These are phyloP conservation scores for Sylvia atricapilla DNA, from an alignment of 2,113 vertebrate genomes.

Conservation along the genomic window DNA sequence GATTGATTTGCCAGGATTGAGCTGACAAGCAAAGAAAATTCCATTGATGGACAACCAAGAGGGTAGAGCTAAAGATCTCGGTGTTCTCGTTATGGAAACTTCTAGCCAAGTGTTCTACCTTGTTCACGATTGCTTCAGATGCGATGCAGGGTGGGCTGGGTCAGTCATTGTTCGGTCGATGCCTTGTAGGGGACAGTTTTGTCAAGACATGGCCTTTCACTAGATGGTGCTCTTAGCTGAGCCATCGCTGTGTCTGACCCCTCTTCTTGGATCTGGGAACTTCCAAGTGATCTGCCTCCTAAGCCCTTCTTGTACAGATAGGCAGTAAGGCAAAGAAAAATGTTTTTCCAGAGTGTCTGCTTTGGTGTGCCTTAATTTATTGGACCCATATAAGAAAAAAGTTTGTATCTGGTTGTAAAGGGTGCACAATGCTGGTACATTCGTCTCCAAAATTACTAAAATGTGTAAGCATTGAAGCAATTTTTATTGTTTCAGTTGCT, in stretches of 20 bases:
- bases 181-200: neutral
- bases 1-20: neutral
- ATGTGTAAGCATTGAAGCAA: neutral
- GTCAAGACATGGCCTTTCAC: constrained; percentile 22
- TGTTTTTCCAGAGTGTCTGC: neutral
- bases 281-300: neutral
- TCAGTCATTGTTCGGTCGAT: neutral
- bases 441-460: neutral
- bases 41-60: neutral
- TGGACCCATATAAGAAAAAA: neutral
- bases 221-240: constrained; percentile 64
- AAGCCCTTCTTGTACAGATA: neutral
- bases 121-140: neutral
- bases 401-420: neutral
- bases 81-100: neutral
- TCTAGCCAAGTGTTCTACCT: neutral
- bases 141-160: neutral
- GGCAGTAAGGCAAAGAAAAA: neutral
- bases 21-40: neutral
- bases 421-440: neutral
- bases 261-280: neutral
- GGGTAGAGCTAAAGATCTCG: neutral
- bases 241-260: neutral
- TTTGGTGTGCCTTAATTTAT: neutral
- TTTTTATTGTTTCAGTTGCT: neutral